Base-by-base conservation (phyloP, 2,888 invertebrate species). In the Meiosimyza decipiens region DNA sequence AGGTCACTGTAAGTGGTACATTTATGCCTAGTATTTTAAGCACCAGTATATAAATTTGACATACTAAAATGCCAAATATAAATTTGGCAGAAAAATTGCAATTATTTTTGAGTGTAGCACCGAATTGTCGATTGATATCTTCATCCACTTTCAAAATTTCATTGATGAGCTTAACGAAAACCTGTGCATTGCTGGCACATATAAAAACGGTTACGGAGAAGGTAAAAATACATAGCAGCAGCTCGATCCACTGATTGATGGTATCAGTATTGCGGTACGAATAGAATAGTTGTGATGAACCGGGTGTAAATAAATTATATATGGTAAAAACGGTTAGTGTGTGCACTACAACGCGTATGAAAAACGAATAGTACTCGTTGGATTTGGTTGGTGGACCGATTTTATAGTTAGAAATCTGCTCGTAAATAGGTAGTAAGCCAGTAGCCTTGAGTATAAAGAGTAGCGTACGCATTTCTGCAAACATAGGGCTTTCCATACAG, bases 221-320 rank as follows among this genome's bases (percentile, higher is more conserved):
- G 49, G 84, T 82, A 5, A 81, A 70, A 15, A 84, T 81, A 68
- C 82, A 82, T 15, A 85, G 80, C 13, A 85, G 51, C 9, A 83
- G 75, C 47, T 86, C 85, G 54, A 84, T 82, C 81, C 84, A 84
- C 72, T 84, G 81, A 75, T 83, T 86, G 3, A 85, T 80, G 72
- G 82, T 84, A 49, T 85, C 85, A 7, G 84, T 82, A 49, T 84
- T 83, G 5, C 82, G 75, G 22, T 80, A 76, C 0, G 81, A 81
- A 66, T 77, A 78, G 33, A 82, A 82, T 0, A 82, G 57, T 63
- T 83, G 79, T 1, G 76, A 75, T 13, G 80, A 78, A 28, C 76
- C 80, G 3, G 79, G 78, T 12, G 80, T 78, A 50, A 82, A 77
- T 13, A 84, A 74, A 51, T 78, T 81, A 69, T 84, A 86, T 33